Evolutionary conservation across 1,140 invertebrate species (phyloP).

Genomic region (Euglossa dilemma): DNA sequence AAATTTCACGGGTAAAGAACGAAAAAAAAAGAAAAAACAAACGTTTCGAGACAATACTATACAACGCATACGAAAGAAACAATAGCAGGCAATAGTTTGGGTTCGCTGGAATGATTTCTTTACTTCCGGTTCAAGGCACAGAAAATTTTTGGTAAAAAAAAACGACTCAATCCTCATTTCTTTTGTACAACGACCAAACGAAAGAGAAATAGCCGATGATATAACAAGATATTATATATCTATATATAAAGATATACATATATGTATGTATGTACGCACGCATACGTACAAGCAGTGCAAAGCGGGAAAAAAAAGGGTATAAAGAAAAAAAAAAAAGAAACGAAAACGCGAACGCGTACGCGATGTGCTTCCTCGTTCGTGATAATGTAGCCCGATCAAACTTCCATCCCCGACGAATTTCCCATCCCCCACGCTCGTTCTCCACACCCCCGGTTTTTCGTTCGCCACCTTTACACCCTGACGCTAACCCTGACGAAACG

Average conservation of each 20-base stretch:
- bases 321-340: slow-evolving; percentile 7
- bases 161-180: slow-evolving; percentile 59
- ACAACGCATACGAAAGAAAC: slow-evolving; percentile 41
- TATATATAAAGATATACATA: slow-evolving; percentile 70
- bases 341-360: slow-evolving; percentile 60
- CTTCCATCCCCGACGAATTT: slow-evolving; percentile 31
- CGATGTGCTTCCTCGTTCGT: slow-evolving; percentile 61
- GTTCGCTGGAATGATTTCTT: slow-evolving; percentile 46
- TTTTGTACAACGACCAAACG: slow-evolving; percentile 57
- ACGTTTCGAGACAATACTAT: slow-evolving; percentile 35
- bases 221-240: slow-evolving; percentile 57
- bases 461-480: not conserved
- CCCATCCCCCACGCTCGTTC: not conserved
- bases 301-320: not conserved
- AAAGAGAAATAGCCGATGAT: slow-evolving; percentile 55
- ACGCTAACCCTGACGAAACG: slow-evolving; percentile 15
- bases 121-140: slow-evolving; percentile 62
- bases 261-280: slow-evolving; percentile 68
- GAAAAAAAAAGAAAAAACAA: not conserved
- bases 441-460: slow-evolving; percentile 1
- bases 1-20: not conserved
- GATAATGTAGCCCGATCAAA: slow-evolving; percentile 53
- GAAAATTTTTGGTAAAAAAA: slow-evolving; percentile 8
- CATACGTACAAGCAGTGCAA: slow-evolving; percentile 60
- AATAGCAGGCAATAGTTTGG: slow-evolving; percentile 60